A percentile compares a stretch with the other conserved stretches of the same genome.
Conservation (phyloP, 2,797 vertebrate species). For the Malacoctenus gilli region DNA sequence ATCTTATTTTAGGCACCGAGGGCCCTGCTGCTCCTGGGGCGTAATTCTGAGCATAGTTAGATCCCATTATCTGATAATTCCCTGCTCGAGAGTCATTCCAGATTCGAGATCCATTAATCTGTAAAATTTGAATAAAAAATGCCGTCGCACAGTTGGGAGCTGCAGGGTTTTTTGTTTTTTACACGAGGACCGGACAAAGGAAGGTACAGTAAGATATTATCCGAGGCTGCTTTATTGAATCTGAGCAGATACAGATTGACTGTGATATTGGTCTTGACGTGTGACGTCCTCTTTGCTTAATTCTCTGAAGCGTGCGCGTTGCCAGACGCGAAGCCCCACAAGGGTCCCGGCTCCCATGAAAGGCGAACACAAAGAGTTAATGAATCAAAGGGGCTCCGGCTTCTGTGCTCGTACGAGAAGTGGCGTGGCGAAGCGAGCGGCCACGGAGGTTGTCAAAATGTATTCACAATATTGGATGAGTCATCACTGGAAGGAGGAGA, state of each 20-base stretch:
- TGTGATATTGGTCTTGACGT: conserved; percentile 29
- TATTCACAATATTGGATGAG: conserved; percentile 44
- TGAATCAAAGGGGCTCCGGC: conserved; percentile 31
- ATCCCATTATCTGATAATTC: conserved; percentile 67
- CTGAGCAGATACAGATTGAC: conserved; percentile 28
- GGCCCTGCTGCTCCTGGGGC: conserved; percentile 22
- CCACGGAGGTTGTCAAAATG: conserved; percentile 40
- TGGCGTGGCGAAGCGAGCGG: conserved; percentile 17
- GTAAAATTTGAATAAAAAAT: conserved; percentile 30
- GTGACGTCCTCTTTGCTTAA: conserved; percentile 29
- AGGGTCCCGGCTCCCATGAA: conserved; percentile 24
- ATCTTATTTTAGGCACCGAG: conserved; percentile 46
- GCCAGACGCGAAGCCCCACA: conserved; percentile 18
- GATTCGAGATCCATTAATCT: conserved; percentile 60
- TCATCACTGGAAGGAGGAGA: conserved; percentile 31
- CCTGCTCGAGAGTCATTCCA: conserved; percentile 32
- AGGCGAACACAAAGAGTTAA: conserved; percentile 39
- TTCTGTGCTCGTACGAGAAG: conserved; percentile 14
- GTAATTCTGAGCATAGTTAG: conserved; percentile 42
- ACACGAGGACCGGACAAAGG: conserved; percentile 36
- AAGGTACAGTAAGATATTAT: conserved; percentile 28
- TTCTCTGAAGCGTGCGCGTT: conserved; percentile 15
- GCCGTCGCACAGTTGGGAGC: conserved; percentile 30
- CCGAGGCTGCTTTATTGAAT: conserved; percentile 27
- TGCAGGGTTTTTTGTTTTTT: conserved; percentile 34